Evolutionary conservation across 2,113 vertebrate species (phyloP).

Genomic region (Urocynchramus pylzowi): DNA sequence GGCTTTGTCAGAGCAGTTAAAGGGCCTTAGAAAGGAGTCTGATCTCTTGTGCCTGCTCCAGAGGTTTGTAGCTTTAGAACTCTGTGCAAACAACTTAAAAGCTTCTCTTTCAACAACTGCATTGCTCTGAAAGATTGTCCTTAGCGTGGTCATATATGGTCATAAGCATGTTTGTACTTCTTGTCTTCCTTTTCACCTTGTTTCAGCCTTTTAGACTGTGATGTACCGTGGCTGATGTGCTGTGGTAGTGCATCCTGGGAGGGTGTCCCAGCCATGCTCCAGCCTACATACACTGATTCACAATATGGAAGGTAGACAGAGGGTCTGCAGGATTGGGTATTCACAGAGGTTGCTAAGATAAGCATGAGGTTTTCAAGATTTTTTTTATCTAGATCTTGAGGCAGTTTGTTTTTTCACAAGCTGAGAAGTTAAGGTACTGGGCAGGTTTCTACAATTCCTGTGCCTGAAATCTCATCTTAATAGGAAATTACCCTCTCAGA

Average conservation of each 20-base stretch:
- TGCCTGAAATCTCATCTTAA: not conserved
- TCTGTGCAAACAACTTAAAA: not conserved
- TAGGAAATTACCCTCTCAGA: not conserved
- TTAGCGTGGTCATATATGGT: not conserved
- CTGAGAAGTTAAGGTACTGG: not conserved
- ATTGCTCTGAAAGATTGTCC: not conserved
- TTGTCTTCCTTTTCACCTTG: not conserved
- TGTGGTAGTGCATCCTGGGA: not conserved
- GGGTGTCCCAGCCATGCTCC: not conserved
- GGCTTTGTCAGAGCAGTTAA: not conserved
- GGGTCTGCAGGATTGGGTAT: not conserved
- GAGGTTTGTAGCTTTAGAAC: not conserved
- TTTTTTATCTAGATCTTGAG: not conserved
- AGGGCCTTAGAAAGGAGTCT: not conserved
- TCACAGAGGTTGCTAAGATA: not conserved
- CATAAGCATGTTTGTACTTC: not conserved
- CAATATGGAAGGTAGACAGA: not conserved
- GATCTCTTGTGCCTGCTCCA: not conserved
- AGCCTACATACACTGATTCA: fast-evolving
- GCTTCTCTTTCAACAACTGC: not conserved
- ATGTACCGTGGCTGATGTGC: not conserved
- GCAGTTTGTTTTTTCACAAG: not conserved
- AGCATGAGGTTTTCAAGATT: not conserved
- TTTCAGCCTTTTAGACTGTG: not conserved
- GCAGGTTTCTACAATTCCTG: not conserved